Evolutionary conservation across 1,140 invertebrate genomes (phyloP), one percentile per base, ranked within the genome.

Genomic region (Drosophila carrolli): DNA sequence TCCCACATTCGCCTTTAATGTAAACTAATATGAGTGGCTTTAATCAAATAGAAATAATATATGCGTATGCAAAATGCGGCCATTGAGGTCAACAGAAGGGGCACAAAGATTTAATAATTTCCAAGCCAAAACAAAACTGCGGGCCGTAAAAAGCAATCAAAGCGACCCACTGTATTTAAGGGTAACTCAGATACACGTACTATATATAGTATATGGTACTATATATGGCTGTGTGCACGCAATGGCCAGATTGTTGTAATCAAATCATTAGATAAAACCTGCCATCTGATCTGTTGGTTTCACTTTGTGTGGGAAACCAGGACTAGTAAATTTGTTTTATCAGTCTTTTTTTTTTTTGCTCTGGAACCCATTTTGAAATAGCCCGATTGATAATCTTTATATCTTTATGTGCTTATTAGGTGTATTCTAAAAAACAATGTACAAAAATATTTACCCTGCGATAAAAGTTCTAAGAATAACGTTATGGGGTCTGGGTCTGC

Each of bases 11-110:
- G 48, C 48, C 46, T 60, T 72, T 73, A 73, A 51, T 74, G 70
- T 61, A 73, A 73, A 46, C 70, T 54, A 74, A 74, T 62, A 62
- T 55, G 50, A 62, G 51, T 74, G 56, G 56, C 75, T 57, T 44
- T 65, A 75, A 63, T 74, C 72, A 65, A 71, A 57, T 68, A 16
- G 16, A 38, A 14, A 46, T 44, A 51, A 35, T 63, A 37, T 37
- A 63, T 44, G 40, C 32, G 37, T 55, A 74, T 75, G 72, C 72
- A 44, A 67, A 66, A 67, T 57, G 61, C 13, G 53, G 51, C 35
- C 55, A 71, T 71, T 71, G 66, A 71, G 67, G 67, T 71, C 67
- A 71, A 16, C 37, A 29, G 19, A 68, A 54, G 47, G 48, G 62
- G 32, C 46, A 54, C 47, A 40, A 46, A 67, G 63, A 46, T 70